These are phyloP conservation scores for Piliocolobus tephrosceles DNA, from an alignment of 2,113 vertebrate genomes.

Conservation along the genomic window DNA sequence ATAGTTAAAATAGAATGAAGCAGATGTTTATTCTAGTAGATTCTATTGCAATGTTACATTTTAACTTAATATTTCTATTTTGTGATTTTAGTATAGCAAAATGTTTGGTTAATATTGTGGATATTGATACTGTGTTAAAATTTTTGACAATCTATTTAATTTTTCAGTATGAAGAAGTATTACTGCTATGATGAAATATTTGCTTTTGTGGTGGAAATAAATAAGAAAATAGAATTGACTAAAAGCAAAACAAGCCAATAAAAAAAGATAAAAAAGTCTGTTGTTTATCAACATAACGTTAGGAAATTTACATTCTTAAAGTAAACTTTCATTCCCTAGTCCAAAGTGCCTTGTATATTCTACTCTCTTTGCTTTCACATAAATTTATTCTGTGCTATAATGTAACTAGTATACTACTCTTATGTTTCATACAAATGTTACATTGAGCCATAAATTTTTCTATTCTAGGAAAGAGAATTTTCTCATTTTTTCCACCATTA, in stretches of 20 bases:
- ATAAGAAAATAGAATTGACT: not conserved
- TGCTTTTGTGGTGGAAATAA: slow-evolving; percentile 20
- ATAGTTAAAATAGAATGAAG: not conserved
- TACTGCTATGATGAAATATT: not conserved
- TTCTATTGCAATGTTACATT: not conserved
- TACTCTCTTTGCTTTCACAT: not conserved
- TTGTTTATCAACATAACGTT: not conserved
- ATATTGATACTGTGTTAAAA: not conserved
- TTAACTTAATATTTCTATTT: slow-evolving; percentile 26
- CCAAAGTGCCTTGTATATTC: not conserved
- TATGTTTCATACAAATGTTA: not conserved
- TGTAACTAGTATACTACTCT: not conserved
- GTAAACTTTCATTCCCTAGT: not conserved
- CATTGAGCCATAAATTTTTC: not conserved
- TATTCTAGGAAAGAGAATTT: not conserved
- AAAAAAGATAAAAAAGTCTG: not conserved
- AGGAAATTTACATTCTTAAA: not conserved
- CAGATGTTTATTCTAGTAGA: not conserved
- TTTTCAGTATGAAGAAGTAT: not conserved
- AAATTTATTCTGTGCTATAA: not conserved
- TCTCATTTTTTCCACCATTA: not conserved
- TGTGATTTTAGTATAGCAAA: not conserved
- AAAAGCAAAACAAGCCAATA: not conserved
- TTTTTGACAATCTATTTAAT: not conserved
- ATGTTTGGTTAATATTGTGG: not conserved